These are phyloP conservation scores for Microdon myrmicae DNA, from an alignment of 2,888 invertebrate genomes.

Conservation along the genomic window DNA sequence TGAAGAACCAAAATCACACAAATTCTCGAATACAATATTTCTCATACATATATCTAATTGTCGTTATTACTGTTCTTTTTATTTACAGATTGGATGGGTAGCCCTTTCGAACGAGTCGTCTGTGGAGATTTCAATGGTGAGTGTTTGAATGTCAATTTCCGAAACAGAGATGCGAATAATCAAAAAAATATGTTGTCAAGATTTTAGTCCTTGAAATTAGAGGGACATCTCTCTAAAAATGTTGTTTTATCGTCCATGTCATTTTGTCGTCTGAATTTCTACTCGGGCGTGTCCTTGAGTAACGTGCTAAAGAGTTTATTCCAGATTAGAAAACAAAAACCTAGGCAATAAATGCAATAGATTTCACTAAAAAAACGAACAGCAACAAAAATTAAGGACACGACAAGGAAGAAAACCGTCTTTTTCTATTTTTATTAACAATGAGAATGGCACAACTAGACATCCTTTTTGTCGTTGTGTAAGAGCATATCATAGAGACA, in stretches of 20 bases:
- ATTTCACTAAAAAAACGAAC: conserved; percentile 30
- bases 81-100: conserved; percentile 90
- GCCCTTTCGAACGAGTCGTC: conserved; percentile 92
- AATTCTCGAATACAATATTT: too few species aligned
- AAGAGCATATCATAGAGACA: too few species aligned
- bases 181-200: conserved; percentile 35
- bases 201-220: conserved; percentile 36
- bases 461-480: too few species aligned
- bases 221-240: not conserved
- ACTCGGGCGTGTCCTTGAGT: conserved; percentile 40
- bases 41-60: not conserved
- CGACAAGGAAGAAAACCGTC: too few species aligned
- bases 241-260: conserved; percentile 2
- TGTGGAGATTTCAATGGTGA: conserved; percentile 93
- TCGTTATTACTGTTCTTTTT: conserved; percentile 62
- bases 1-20: too few species aligned
- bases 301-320: conserved; percentile 21
- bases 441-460: too few species aligned
- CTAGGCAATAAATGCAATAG: conserved; percentile 20
- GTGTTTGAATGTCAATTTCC: conserved; percentile 60
- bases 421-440: too few species aligned
- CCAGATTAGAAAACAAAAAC: conserved; percentile 6
- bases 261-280: conserved; percentile 22
- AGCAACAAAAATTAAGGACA: too few species aligned
- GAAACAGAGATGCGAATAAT: conserved; percentile 8